Percentiles rank a stretch among this genome's conserved stretches.
phyloP scores from a whole-genome alignment of 1,140 invertebrate species.

The Lamellibrachia luymesi region DNA sequence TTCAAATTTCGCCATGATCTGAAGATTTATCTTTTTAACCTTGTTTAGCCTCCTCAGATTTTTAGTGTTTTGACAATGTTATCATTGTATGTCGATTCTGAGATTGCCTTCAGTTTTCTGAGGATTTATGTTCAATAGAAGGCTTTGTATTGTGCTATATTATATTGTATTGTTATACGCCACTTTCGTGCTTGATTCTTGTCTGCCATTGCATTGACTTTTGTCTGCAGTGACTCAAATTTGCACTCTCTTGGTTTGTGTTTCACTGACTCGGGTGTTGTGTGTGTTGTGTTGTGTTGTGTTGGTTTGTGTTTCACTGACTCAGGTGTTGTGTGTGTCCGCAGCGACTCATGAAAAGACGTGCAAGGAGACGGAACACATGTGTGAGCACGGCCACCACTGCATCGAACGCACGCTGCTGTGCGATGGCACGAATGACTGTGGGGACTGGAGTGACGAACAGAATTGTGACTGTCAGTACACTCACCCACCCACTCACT shows the following conservation, averaged over 20 bases:
- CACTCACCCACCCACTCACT: background rate
- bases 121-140: background rate
- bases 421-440: conserved; percentile 47
- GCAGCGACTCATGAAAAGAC: background rate
- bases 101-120: background rate
- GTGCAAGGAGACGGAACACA: conserved; percentile 23
- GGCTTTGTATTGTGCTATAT: background rate
- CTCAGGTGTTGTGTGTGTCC: background rate
- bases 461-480: conserved; percentile 45
- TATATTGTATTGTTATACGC: too few species aligned
- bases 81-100: background rate
- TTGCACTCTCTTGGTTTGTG: too few species aligned
- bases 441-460: conserved; percentile 51
- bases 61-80: background rate
- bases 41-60: background rate
- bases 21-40: background rate
- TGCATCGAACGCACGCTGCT: conserved; percentile 23
- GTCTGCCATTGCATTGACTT: too few species aligned
- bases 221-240: too few species aligned
- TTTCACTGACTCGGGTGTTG: too few species aligned
- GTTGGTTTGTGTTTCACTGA: background rate
- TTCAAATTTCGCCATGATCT: background rate
- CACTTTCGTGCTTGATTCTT: too few species aligned
- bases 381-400: conserved; percentile 26
- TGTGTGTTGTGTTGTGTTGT: too few species aligned